These are phyloP conservation scores for Adela reaumurella DNA, from an alignment of 2,888 invertebrate species.

Conservation along the genomic window DNA sequence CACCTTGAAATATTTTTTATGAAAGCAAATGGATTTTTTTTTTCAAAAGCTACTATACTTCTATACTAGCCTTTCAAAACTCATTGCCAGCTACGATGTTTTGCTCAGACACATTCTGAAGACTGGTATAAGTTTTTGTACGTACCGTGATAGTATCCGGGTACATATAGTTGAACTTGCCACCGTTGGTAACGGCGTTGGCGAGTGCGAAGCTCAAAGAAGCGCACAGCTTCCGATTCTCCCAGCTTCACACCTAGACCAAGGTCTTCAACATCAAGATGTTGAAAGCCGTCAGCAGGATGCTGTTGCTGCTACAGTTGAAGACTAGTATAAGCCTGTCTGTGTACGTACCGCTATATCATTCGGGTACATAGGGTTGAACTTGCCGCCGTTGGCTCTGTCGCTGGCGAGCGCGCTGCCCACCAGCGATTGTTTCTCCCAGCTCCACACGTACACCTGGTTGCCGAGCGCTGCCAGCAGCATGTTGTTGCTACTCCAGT, in stretches of 20 bases:
- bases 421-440: constrained; percentile 30
- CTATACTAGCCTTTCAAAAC: no score
- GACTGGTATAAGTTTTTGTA: no score
- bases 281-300: not conserved
- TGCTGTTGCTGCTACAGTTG: constrained; percentile 1
- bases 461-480: constrained; percentile 38
- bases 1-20: no score
- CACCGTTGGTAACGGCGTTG: no score
- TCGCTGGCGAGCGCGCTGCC: constrained; percentile 22
- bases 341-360: not conserved
- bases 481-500: constrained; percentile 39
- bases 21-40: no score
- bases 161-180: no score
- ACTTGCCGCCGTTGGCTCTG: constrained; percentile 3
- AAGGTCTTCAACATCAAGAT: constrained; percentile 3
- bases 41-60: no score
- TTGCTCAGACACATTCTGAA: no score
- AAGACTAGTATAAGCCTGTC: not conserved
- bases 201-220: no score
- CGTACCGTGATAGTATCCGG: no score
- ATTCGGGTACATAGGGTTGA: not conserved
- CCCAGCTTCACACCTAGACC: not conserved
- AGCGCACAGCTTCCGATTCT: not conserved
- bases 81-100: no score
- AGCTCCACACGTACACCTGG: constrained; percentile 42